Evolutionary conservation across 2,797 vertebrate species (phyloP).

Genomic region (Anomalospiza imberbis): DNA sequence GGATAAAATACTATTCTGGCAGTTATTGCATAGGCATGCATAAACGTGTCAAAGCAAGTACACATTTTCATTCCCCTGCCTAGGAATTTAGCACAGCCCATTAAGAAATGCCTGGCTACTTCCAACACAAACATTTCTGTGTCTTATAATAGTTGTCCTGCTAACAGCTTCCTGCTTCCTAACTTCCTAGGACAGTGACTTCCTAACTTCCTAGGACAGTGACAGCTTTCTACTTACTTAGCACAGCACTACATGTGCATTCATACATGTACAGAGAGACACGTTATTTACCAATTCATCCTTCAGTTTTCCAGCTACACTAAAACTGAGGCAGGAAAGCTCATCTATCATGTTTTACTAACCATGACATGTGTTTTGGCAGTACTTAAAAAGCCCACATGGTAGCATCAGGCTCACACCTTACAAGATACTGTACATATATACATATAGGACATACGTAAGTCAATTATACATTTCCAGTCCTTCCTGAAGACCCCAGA

Average conservation of each 20-base stretch:
- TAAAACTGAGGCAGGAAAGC: not conserved
- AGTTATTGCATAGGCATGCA: not conserved
- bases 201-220: not conserved
- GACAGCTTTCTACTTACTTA: not conserved
- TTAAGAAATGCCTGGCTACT: not conserved
- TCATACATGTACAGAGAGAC: not conserved
- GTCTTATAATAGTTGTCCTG: not conserved
- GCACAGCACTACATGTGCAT: rapidly evolving
- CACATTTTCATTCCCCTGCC: not conserved
- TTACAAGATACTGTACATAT: not conserved
- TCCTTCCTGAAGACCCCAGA: not conserved
- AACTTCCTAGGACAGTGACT: not conserved
- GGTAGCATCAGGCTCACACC: rapidly evolving
- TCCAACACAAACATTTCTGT: not conserved
- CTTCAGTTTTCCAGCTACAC: not conserved
- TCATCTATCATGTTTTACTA: not conserved
- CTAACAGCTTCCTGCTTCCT: not conserved
- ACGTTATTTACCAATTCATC: not conserved
- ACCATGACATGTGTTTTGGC: not conserved
- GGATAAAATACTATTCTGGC: constrained; percentile 12
- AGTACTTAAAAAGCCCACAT: not conserved
- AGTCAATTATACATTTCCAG: not conserved
- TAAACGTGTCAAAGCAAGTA: not conserved
- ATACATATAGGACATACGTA: rapidly evolving
- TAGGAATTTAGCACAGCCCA: constrained; percentile 2